Percentiles rank a stretch among this genome's conserved stretches.
Evolutionary conservation across 2,888 invertebrate species (phyloP).

Genomic region (Blomia tropicalis): DNA sequence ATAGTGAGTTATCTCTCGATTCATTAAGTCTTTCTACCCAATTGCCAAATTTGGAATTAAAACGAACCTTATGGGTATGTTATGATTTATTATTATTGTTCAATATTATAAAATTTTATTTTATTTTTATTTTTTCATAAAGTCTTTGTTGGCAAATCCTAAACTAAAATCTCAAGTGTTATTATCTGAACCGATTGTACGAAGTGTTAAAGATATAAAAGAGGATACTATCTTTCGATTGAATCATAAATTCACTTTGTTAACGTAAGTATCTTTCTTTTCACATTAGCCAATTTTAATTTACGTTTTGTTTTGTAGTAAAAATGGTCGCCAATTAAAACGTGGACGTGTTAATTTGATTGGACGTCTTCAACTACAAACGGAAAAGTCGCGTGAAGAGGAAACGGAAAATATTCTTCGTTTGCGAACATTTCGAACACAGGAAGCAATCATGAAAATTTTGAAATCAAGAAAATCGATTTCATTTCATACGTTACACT

Average conservation of each 20-base stretch:
- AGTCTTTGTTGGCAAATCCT: slow-evolving; percentile 85
- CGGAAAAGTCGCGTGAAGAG: slow-evolving; percentile 84
- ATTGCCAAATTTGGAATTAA: slow-evolving; percentile 81
- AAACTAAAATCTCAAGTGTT: slow-evolving; percentile 88
- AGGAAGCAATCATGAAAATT: slow-evolving; percentile 96
- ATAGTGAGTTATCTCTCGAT: slow-evolving; percentile 86
- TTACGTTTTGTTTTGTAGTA: slow-evolving; percentile 41
- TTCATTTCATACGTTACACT: slow-evolving; percentile 82
- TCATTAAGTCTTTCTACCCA: slow-evolving; percentile 89
- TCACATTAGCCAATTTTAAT: neutral
- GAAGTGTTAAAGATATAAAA: slow-evolving; percentile 77
- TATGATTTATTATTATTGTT: neutral
- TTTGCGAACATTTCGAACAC: slow-evolving; percentile 70
- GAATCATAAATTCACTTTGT: slow-evolving; percentile 84
- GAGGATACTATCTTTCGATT: slow-evolving; percentile 88
- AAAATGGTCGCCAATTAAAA: slow-evolving; percentile 84
- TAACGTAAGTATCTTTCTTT: slow-evolving; percentile 37
- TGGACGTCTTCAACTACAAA: slow-evolving; percentile 48
- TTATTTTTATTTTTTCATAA: slow-evolving; percentile 31
- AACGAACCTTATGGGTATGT: slow-evolving; percentile 67
- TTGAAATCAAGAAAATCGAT: slow-evolving; percentile 93
- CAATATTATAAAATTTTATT: neutral
- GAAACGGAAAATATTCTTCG: slow-evolving; percentile 98
- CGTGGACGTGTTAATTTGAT: slow-evolving; percentile 90
- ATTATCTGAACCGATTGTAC: slow-evolving; percentile 48